A percentile compares a stretch with the other conserved stretches of the same genome.
Evolutionary conservation across 2,797 vertebrate species (phyloP).

Genomic region (Fistularia tabacaria): DNA sequence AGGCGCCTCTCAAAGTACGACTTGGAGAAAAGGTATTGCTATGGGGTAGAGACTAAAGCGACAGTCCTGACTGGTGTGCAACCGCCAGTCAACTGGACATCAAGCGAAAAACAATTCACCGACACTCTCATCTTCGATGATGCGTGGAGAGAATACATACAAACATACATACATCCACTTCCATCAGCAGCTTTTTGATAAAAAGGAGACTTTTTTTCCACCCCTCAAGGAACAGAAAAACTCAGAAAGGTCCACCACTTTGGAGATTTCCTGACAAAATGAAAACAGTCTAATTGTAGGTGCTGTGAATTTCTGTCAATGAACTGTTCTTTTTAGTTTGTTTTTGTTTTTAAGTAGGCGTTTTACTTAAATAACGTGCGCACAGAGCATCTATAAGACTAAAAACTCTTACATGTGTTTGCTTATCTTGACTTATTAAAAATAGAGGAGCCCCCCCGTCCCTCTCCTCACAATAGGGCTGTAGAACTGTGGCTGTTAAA

Average conservation of each 20-base stretch:
- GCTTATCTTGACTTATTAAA: conserved; percentile 25
- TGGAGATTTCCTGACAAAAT: conserved; percentile 8
- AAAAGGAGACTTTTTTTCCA: conserved; percentile 37
- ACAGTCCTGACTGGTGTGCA: conserved; percentile 43
- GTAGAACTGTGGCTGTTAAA: conserved; percentile 4
- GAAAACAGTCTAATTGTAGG: background rate
- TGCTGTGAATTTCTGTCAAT: too few relatives aligned
- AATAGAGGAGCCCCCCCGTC: conserved; percentile 11
- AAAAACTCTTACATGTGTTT: conserved; percentile 9
- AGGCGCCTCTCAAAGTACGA: conserved; percentile 24
- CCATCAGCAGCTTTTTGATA: conserved; percentile 52
- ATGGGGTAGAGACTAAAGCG: conserved; percentile 19
- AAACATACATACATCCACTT: conserved; percentile 9
- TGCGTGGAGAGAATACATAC: conserved; percentile 30
- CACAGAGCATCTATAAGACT: conserved; percentile 22
- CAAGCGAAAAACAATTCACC: conserved; percentile 20
- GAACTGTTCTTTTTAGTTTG: conserved; percentile 27
- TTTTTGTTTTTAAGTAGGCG: conserved; percentile 20
- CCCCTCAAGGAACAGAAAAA: conserved; percentile 29
- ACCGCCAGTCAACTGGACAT: conserved; percentile 20
- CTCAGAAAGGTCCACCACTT: conserved; percentile 15
- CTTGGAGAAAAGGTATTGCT: conserved; percentile 53
- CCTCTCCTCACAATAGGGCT: conserved; percentile 7
- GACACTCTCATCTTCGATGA: conserved; percentile 26
- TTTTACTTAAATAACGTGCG: conserved; percentile 31